Conservation (phyloP, 2,888 invertebrate species). For the Acronicta alni region DNA sequence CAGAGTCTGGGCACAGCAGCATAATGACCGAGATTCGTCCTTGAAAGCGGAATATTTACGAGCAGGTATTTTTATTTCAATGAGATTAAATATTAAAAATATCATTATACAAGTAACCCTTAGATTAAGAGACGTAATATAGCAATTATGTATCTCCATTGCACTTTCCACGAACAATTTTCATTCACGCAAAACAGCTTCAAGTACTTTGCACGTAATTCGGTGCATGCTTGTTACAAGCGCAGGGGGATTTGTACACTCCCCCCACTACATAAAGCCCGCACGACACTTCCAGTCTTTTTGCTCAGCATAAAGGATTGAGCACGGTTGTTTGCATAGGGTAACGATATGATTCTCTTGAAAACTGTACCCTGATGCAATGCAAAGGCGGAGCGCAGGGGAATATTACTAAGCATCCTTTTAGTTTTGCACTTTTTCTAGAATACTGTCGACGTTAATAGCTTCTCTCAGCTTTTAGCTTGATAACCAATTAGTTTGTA, state of each 20-base stretch:
- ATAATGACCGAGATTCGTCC: too few species aligned
- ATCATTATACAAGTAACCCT: too few species aligned
- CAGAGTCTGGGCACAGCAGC: too few species aligned
- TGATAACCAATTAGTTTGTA: conserved; percentile 26
- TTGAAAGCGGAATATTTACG: too few species aligned
- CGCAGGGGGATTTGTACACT: conserved; percentile 18
- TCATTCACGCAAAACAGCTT: conserved; percentile 19
- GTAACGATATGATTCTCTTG: conserved; percentile 16
- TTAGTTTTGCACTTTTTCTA: conserved; percentile 2
- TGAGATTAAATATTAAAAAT: too few species aligned
- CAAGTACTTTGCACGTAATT: conserved; percentile 14
- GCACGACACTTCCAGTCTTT: conserved; percentile 29
- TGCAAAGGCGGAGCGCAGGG: conserved; percentile 6
- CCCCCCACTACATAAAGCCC: conserved; percentile 18
- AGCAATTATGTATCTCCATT: background rate
- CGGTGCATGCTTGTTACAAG: conserved; percentile 34
- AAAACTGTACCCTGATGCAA: conserved; percentile 12
- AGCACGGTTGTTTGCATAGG: conserved; percentile 13
- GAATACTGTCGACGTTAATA: conserved; percentile 19
- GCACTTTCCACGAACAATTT: conserved; percentile 8
- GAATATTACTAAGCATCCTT: background rate
- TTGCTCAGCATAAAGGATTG: conserved; percentile 16
- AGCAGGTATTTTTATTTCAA: too few species aligned
- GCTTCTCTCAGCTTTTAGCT: conserved; percentile 24
- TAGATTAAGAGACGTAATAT: background rate